Base-by-base conservation (phyloP, 2,888 invertebrate genomes). In the Mactromeris polynyma region DNA sequence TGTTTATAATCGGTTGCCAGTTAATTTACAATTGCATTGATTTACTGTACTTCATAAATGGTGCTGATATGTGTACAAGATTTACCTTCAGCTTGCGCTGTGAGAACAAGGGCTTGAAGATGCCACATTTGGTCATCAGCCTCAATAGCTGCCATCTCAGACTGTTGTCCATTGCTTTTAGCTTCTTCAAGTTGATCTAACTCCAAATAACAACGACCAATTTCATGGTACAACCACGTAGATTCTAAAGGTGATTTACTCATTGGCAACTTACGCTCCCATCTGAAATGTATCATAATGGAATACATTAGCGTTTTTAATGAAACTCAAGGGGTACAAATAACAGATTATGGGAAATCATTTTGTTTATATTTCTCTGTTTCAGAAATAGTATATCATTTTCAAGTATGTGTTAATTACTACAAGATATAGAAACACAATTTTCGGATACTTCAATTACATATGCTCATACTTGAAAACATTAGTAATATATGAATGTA, bases 171-270 rank as follows among this genome's bases (percentile, higher is more conserved):
- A 83, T 94, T 95, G 6, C 94, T 93, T 84, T 94, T 93, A 14
- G 96, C 96, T 42, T 94, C 91, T 0, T 90, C 58, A 58, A 90
- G 94, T 77, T 94, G 89, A 21, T 93, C 94, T 40, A 96, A 88
- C 90, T 97, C 97, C 89, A 97, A 93, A 93, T 97, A 96, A 91
- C 97, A 97, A 19, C 97, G 95, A 33, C 97, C 97, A 38, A 97
- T 96, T 93, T 97, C 97, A 90, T 97, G 97, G 90, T 95, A 96
- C 54, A 97, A 92, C 96, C 97, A 97, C 0, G 97, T 96, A 51
- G 95, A 95, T 90, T 97, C 97, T 78, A 97, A 91, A 4, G 96
- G 93, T 58, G 96, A 96, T 90, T 96, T 96, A 51, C 96, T 96
- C 90, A 96, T 92, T 1, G 96, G 96, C 46, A 97, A 81, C 89